phyloP scores from a whole-genome alignment of 2,113 vertebrate genomes.

The Piprites chloris region DNA sequence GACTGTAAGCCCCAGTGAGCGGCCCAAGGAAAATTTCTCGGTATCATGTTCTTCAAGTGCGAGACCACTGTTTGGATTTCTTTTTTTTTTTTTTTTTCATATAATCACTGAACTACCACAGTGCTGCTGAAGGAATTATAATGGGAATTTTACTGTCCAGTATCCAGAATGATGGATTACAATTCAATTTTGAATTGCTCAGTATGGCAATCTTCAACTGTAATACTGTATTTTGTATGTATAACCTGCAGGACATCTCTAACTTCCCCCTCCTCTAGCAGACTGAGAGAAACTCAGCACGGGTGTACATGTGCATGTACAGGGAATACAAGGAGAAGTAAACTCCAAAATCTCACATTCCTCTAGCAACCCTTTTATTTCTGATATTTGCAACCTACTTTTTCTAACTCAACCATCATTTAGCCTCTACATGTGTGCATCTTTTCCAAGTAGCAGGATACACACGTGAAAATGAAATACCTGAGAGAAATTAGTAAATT shows the following conservation, averaged over 20 bases:
- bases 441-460: neutral
- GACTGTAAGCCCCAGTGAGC: neutral
- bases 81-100: neutral
- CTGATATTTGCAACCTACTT: neutral
- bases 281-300: neutral
- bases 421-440: neutral
- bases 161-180: neutral
- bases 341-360: neutral
- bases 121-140: neutral
- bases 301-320: neutral
- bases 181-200: neutral
- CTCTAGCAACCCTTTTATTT: neutral
- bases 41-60: neutral
- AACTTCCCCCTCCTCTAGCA: neutral
- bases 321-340: neutral
- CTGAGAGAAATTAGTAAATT: neutral
- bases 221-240: fast-evolving
- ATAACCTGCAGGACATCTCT: neutral
- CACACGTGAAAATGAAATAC: neutral
- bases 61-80: neutral
- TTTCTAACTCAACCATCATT: neutral
- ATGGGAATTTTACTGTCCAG: neutral
- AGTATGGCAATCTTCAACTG: neutral
- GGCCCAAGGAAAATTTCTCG: neutral
- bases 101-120: neutral